phyloP scores from a whole-genome alignment of 1,140 invertebrate genomes.

The Aphidius gifuensis region DNA sequence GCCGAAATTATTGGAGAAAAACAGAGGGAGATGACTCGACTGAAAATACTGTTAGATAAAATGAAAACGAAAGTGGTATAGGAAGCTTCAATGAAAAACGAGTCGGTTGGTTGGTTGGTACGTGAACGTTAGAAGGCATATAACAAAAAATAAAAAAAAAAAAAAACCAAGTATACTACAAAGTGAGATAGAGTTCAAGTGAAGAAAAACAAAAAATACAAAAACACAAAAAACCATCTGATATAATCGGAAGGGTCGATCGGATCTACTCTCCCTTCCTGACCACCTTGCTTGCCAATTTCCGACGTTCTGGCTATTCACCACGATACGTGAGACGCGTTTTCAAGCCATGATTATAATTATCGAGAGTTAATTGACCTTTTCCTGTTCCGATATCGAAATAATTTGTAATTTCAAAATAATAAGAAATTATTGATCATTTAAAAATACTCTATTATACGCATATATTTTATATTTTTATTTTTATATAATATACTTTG shows the following conservation, averaged over 20 bases:
- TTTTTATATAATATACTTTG: too few relatives aligned
- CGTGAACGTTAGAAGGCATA: too few relatives aligned
- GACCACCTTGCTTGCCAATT: slow-evolving; percentile 18
- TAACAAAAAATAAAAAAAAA: too few relatives aligned
- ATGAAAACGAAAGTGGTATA: too few relatives aligned
- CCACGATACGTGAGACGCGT: slow-evolving; percentile 15
- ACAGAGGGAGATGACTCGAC: not conserved
- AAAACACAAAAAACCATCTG: slow-evolving; percentile 17
- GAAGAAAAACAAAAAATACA: not conserved
- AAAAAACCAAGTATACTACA: not conserved
- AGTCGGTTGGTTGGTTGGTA: too few relatives aligned
- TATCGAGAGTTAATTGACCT: too few relatives aligned
- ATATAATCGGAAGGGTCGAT: slow-evolving; percentile 26
- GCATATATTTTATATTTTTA: too few relatives aligned
- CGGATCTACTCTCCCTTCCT: slow-evolving; percentile 14
- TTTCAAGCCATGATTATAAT: slow-evolving; percentile 7
- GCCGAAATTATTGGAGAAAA: slow-evolving; percentile 21
- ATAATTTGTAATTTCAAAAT: too few relatives aligned
- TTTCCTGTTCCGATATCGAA: too few relatives aligned
- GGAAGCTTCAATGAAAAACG: too few relatives aligned
- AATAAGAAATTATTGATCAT: too few relatives aligned
- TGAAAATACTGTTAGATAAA: not conserved
- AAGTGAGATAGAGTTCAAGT: not conserved
- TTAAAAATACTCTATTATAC: too few relatives aligned
- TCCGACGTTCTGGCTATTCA: slow-evolving; percentile 11